phyloP scores from a whole-genome alignment of 2,797 vertebrate species.

The Lophotriccus pileatus region DNA sequence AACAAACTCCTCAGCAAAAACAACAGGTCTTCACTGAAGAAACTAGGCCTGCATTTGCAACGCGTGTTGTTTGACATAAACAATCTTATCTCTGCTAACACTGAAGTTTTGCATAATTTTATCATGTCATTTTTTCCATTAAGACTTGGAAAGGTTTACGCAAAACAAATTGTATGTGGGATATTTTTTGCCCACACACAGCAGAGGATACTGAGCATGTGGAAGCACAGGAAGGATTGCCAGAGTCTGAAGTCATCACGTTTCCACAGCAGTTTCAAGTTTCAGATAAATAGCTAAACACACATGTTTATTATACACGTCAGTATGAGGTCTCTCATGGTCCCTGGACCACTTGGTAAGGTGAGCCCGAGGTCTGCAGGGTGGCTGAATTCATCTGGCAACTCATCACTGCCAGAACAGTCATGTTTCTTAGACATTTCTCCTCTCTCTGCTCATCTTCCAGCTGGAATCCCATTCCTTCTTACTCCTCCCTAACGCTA shows the following conservation, averaged over 20 bases:
- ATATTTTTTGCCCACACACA: slow-evolving; percentile 32
- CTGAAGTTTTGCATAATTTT: not conserved
- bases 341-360: not conserved
- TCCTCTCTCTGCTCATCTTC: not conserved
- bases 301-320: not conserved
- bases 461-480: not conserved
- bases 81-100: not conserved
- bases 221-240: slow-evolving; percentile 5
- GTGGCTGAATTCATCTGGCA: not conserved
- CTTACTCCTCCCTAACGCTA: not conserved
- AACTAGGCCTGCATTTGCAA: not conserved
- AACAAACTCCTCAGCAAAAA: not conserved
- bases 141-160: not conserved
- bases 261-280: slow-evolving; percentile 49
- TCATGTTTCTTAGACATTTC: not conserved
- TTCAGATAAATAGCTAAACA: slow-evolving; percentile 31
- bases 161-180: slow-evolving; percentile 1
- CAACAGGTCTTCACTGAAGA: not conserved
- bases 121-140: not conserved
- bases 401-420: not conserved
- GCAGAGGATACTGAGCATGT: not conserved
- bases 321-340: not conserved
- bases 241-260: slow-evolving; percentile 17
- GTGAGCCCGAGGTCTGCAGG: not conserved
- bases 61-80: not conserved